These are phyloP conservation scores for Diabrotica undecimpunctata DNA, from an alignment of 1,140 invertebrate species.

Conservation along the genomic window DNA sequence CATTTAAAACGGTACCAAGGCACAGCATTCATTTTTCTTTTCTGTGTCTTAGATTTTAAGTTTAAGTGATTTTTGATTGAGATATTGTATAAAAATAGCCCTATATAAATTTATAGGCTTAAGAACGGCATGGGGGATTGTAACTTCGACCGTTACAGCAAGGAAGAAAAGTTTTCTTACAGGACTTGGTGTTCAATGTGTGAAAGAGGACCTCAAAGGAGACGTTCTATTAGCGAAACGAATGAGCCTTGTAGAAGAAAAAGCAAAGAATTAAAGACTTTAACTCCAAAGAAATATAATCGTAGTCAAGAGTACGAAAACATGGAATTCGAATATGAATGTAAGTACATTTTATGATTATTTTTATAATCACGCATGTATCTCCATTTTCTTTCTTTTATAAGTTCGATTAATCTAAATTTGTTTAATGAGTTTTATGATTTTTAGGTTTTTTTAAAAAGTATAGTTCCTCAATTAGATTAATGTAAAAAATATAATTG, in stretches of 20 bases:
- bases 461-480: too few species aligned
- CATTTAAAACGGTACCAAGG: neutral
- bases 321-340: slow-evolving; percentile 42
- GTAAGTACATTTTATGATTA: slow-evolving; percentile 18
- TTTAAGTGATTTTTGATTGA: neutral
- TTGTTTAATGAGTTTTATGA: too few species aligned
- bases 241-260: slow-evolving; percentile 40
- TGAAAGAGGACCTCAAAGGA: slow-evolving; percentile 40
- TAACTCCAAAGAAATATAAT: slow-evolving; percentile 41
- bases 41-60: neutral
- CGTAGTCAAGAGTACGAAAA: slow-evolving; percentile 42
- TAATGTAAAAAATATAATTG: too few species aligned
- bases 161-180: slow-evolving; percentile 35
- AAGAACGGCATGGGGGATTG: slow-evolving; percentile 27
- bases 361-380: neutral
- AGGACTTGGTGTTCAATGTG: slow-evolving; percentile 43
- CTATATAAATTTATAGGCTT: neutral
- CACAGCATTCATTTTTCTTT: neutral
- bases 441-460: too few species aligned
- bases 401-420: too few species aligned
- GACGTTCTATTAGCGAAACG: slow-evolving; percentile 41
- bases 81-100: neutral
- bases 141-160: slow-evolving; percentile 22
- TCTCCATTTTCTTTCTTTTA: too few species aligned
- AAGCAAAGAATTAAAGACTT: slow-evolving; percentile 40